Conservation (phyloP, 2,113 vertebrate species). For the Beaufortia kweichowensis region DNA sequence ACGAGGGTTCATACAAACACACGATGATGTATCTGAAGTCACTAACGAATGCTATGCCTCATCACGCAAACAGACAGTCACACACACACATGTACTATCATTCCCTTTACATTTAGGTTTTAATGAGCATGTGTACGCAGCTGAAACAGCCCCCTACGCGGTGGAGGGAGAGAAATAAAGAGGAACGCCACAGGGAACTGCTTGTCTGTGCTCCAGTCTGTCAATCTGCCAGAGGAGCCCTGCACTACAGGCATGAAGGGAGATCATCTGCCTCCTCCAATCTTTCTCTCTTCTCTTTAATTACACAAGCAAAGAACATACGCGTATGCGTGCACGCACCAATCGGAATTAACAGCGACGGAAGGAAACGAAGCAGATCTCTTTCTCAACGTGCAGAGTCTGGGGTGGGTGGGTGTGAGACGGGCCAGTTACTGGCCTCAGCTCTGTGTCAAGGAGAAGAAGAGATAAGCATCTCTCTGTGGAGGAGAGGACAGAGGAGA, state of each 20-base stretch:
- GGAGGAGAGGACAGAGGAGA: neutral
- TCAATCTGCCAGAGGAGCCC: slow-evolving; percentile 39
- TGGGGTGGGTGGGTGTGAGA: slow-evolving; percentile 52
- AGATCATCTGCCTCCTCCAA: slow-evolving; percentile 42
- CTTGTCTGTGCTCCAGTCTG: slow-evolving; percentile 44
- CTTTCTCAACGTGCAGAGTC: slow-evolving; percentile 11
- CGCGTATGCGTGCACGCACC: slow-evolving; percentile 33
- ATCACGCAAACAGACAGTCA: slow-evolving; percentile 23
- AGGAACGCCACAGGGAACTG: slow-evolving; percentile 34
- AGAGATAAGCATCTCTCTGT: slow-evolving; percentile 56
- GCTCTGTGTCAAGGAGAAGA: slow-evolving; percentile 60
- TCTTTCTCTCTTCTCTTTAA: slow-evolving; percentile 39
- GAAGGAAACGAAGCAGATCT: slow-evolving; percentile 18
- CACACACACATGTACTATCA: slow-evolving; percentile 20
- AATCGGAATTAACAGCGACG: slow-evolving; percentile 52
- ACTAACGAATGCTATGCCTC: neutral
- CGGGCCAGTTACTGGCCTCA: slow-evolving; percentile 66
- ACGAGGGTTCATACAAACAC: slow-evolving; percentile 20
- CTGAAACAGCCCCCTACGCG: slow-evolving; percentile 19
- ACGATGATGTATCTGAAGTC: neutral
- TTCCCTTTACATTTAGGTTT: slow-evolving; percentile 30
- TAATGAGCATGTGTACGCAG: slow-evolving; percentile 36
- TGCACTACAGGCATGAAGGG: slow-evolving; percentile 44
- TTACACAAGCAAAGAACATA: slow-evolving; percentile 24
- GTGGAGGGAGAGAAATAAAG: slow-evolving; percentile 35